phyloP scores from a whole-genome alignment of 2,888 invertebrate species.

The Pyrocoelia pectoralis region DNA sequence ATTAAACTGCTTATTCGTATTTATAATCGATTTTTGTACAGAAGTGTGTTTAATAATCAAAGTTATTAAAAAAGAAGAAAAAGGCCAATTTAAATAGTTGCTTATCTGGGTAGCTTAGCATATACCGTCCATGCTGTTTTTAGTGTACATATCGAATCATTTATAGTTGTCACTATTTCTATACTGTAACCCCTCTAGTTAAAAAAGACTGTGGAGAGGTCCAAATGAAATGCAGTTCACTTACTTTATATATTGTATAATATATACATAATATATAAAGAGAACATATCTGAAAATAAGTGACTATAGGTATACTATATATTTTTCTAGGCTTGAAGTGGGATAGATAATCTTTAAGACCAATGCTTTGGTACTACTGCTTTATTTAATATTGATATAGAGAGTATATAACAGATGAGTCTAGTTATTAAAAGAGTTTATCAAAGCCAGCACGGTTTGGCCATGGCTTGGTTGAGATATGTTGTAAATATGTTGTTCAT shows the following conservation, averaged over 20 bases:
- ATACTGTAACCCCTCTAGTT: constrained; percentile 42
- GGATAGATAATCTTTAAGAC: constrained; percentile 43
- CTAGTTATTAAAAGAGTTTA: constrained; percentile 17
- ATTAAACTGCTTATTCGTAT: too few species aligned
- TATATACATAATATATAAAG: too few species aligned
- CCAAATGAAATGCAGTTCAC: constrained; percentile 53
- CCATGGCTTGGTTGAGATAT: neutral
- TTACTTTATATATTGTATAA: constrained; percentile 42
- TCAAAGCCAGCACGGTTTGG: neutral
- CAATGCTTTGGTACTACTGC: constrained; percentile 60
- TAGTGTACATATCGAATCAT: constrained; percentile 44
- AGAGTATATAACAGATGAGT: constrained; percentile 15
- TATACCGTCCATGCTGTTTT: constrained; percentile 51
- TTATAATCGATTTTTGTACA: constrained; percentile 13
- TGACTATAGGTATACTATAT: constrained; percentile 49
- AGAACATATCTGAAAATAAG: constrained; percentile 54
- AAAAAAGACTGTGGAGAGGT: constrained; percentile 58
- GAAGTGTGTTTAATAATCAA: constrained; percentile 16
- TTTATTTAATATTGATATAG: constrained; percentile 51
- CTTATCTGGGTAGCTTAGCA: constrained; percentile 48
- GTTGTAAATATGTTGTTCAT: constrained; percentile 35
- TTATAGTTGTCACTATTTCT: constrained; percentile 32
- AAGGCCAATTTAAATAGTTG: constrained; percentile 23
- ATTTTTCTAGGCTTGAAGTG: constrained; percentile 54
- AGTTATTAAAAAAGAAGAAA: constrained; percentile 13